Conservation (phyloP, 2,888 invertebrate genomes). For the Selenia dentaria region DNA sequence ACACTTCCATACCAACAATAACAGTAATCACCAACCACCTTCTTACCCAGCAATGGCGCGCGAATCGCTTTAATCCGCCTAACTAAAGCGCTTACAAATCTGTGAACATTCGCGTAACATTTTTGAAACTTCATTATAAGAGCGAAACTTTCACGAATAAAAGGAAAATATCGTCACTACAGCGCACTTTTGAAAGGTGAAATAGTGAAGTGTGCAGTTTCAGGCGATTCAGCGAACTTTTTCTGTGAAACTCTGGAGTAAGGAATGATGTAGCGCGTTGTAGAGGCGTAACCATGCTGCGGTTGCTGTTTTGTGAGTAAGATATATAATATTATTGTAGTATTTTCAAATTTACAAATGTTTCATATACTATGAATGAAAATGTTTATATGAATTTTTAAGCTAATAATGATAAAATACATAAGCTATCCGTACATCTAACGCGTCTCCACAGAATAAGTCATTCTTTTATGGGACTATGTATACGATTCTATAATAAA, state of each 20-base stretch:
- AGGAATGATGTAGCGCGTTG: slow-evolving; percentile 30
- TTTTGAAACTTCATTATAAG: slow-evolving; percentile 33
- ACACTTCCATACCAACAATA: too few relatives aligned
- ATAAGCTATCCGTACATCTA: too few relatives aligned
- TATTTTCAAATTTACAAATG: too few relatives aligned
- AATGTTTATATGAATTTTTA: too few relatives aligned
- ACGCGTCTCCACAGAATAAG: too few relatives aligned
- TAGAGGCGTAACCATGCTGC: slow-evolving; percentile 1
- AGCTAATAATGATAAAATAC: too few relatives aligned
- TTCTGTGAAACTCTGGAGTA: slow-evolving; percentile 45
- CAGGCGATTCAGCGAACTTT: slow-evolving; percentile 36
- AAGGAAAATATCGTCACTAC: slow-evolving; percentile 31
- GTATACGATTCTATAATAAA: too few relatives aligned
- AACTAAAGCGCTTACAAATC: slow-evolving; percentile 29
- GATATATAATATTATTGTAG: too few relatives aligned
- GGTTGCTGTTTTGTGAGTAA: not conserved
- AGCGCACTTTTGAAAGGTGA: slow-evolving; percentile 19
- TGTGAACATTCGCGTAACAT: slow-evolving; percentile 21
- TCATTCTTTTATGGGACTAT: too few relatives aligned
- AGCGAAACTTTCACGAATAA: slow-evolving; percentile 28
- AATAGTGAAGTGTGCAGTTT: slow-evolving; percentile 15
- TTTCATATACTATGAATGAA: too few relatives aligned
- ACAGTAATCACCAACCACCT: not conserved
- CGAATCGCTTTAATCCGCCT: slow-evolving; percentile 29
- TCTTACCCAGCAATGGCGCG: not conserved